Evolutionary conservation across 2,888 invertebrate genomes (phyloP).

Genomic region (Amitus sp.): DNA sequence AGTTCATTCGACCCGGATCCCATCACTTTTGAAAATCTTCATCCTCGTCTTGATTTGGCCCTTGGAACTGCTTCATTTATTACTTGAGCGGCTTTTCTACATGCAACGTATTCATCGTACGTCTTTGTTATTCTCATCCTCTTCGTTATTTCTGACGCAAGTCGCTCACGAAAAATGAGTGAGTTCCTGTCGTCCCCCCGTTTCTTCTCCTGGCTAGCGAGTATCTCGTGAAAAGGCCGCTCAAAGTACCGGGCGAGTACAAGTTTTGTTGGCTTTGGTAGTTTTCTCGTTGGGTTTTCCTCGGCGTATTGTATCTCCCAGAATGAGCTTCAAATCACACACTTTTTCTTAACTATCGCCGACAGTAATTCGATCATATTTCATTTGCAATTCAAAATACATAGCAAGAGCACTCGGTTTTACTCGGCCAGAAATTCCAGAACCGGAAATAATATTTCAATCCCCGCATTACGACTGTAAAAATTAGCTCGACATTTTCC

Average conservation of each 20-base stretch:
- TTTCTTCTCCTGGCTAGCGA: slow-evolving; percentile 10
- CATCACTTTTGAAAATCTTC: slow-evolving; percentile 8
- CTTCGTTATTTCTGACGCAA: slow-evolving; percentile 20
- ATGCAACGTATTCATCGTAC: slow-evolving; percentile 15
- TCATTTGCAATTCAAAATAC: slow-evolving; percentile 23
- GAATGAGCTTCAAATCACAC: slow-evolving; percentile 24
- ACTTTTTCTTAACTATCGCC: slow-evolving; percentile 20
- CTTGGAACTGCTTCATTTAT: slow-evolving; percentile 10
- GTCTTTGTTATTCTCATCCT: slow-evolving; percentile 13
- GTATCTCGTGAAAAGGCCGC: slow-evolving; percentile 10
- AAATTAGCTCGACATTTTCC: too few species aligned
- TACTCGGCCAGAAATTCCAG: background rate
- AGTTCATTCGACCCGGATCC: too few species aligned
- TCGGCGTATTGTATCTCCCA: background rate
- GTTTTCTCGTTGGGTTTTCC: too few species aligned
- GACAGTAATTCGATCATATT: slow-evolving; percentile 18
- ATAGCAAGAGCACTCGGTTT: background rate
- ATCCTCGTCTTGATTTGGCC: slow-evolving; percentile 14
- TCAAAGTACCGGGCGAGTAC: slow-evolving; percentile 16
- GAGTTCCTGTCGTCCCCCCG: slow-evolving; percentile 1
- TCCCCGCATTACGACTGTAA: background rate
- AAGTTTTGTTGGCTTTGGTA: slow-evolving; percentile 21
- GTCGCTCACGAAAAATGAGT: slow-evolving; percentile 11
- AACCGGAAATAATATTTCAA: background rate
- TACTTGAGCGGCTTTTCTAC: slow-evolving; percentile 20